Base-by-base conservation (phyloP, 1,140 invertebrate genomes). In the Scaptodrosophila lebanonensis region DNA sequence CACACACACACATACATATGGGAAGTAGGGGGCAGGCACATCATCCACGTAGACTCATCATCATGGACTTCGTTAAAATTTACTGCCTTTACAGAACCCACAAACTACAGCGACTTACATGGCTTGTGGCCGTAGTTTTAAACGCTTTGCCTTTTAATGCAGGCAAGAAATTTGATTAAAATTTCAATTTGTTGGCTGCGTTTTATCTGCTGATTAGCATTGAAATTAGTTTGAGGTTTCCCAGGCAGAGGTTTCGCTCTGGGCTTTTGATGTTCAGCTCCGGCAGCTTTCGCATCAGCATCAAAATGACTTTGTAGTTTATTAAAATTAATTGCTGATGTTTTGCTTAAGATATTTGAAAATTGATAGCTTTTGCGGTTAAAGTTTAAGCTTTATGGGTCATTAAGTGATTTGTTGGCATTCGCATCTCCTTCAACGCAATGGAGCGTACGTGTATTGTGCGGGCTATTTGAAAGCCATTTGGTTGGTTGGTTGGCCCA, bases 371-470 rank as follows among this genome's bases (percentile, higher is more conserved):
- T 33, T 49, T 20, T 22, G 18, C 6, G 29, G 20, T 9, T 44
- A 30, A 48, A 45, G 38, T 43, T 59, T 70, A 36, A 69, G 56
- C 52, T 70, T 76, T 76, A 49, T 76, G 72, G 66, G 33, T 77
- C 71, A 76, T 76, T 76, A 76, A 66, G 52, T 76, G 49, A 63
- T 76, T 76, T 77, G 71, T 66, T 77, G 66, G 71, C 57, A 63
- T 76, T 56, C 58, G 20, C 30, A n/a, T n/a, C 35, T 22, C 33
- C 13, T 40, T 40, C n/a, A n/a, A 17, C 50, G 59, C 20, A 50
- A 49, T 57, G 38, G 47, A 51, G 47, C 60, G 47, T 62, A 32
- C 38, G 18, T n/a, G n/a, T n/a, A n/a, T 25, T 25, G 22, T 25
- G 22, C 8, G 8, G 22, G 22, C 22, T 25, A 25, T n/a, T n/a